phyloP scores from a whole-genome alignment of 2,888 invertebrate genomes.

The Polietes domitor region DNA sequence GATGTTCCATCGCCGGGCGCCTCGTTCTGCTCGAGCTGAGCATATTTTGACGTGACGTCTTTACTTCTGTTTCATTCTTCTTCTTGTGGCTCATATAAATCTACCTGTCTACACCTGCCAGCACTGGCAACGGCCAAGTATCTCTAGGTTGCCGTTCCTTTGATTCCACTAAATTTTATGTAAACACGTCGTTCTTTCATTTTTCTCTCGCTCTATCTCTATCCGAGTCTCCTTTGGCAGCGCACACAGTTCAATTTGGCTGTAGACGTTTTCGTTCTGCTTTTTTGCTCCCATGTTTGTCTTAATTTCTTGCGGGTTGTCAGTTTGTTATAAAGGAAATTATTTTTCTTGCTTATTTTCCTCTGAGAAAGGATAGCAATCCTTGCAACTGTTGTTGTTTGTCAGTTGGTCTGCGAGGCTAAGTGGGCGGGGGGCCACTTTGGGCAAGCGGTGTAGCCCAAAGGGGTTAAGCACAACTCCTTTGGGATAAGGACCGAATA shows the following conservation, averaged over 20 bases:
- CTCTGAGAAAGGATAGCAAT: background rate
- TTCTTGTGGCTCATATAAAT: background rate
- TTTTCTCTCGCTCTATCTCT: conserved; percentile 24
- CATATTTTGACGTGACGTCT: background rate
- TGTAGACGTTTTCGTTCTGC: background rate
- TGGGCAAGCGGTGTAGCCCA: background rate
- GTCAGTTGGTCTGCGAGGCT: background rate
- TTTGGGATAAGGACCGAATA: conserved; percentile 33
- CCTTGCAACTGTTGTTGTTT: background rate
- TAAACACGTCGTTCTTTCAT: conserved; percentile 49
- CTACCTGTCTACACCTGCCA: conserved; percentile 1
- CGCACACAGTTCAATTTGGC: background rate
- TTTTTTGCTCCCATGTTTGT: conserved; percentile 2
- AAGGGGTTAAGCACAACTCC: conserved; percentile 40
- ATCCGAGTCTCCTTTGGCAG: background rate
- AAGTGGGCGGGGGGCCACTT: no score
- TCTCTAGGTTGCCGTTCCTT: conserved; percentile 29
- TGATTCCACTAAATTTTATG: conserved; percentile 15
- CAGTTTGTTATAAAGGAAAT: conserved; percentile 57
- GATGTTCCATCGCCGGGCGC: background rate
- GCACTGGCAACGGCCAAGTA: background rate
- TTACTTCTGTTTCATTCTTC: background rate
- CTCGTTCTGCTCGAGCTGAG: background rate
- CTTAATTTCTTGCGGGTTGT: conserved; percentile 56
- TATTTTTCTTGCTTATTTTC: conserved; percentile 54